Evolutionary conservation across 1,140 invertebrate genomes (phyloP).

Genomic region (Dufourea novaeangliae): DNA sequence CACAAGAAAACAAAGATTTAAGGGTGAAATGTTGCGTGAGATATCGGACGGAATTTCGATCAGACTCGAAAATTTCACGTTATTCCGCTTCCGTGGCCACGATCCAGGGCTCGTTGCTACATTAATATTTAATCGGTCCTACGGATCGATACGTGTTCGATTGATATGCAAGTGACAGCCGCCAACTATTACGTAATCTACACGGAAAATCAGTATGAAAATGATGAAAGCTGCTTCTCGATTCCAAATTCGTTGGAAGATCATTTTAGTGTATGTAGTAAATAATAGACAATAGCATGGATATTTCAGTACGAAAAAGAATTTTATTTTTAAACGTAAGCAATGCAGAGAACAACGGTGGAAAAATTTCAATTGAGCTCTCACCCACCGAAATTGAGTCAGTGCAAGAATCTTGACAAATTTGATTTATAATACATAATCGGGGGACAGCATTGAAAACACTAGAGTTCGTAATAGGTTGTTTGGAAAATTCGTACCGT

Average conservation of each 20-base stretch:
- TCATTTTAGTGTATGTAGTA: not conserved
- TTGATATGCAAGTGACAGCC: slow-evolving; percentile 42
- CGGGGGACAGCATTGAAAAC: too few species aligned
- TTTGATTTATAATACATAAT: too few species aligned
- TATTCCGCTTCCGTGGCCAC: not conserved
- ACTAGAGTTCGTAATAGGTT: too few species aligned
- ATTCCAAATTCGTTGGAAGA: not conserved
- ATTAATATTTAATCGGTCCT: slow-evolving; percentile 27
- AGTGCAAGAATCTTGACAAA: too few species aligned
- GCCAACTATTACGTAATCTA: slow-evolving; percentile 33
- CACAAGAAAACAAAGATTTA: not conserved
- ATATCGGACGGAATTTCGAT: not conserved
- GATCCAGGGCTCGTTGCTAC: not conserved
- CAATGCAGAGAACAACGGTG: too few species aligned
- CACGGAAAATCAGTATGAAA: slow-evolving; percentile 19
- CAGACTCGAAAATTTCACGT: not conserved
- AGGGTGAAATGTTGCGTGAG: not conserved
- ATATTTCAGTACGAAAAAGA: not conserved
- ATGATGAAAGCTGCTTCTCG: not conserved
- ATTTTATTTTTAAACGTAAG: not conserved
- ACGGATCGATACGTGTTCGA: slow-evolving; percentile 9
- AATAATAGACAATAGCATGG: not conserved
- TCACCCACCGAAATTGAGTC: too few species aligned
- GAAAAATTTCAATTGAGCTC: too few species aligned
- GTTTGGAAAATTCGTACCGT: too few species aligned